These are phyloP conservation scores for Chiloscyllium punctatum DNA, from an alignment of 2,797 vertebrate genomes.

Conservation along the genomic window DNA sequence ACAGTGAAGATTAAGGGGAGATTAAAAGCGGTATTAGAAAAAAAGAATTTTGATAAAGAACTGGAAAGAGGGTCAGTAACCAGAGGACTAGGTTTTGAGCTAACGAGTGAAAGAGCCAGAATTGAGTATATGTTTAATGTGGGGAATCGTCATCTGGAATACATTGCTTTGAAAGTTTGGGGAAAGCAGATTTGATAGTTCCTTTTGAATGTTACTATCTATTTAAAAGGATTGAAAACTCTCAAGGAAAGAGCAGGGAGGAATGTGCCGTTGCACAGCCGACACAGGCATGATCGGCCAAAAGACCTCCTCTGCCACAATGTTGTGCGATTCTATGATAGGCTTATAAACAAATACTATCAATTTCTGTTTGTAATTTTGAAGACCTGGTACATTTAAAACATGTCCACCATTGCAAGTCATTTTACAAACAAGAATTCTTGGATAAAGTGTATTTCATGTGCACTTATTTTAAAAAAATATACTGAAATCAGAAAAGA, in stretches of 20 bases:
- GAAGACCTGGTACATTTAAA: neutral
- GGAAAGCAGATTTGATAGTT: neutral
- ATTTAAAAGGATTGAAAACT: neutral
- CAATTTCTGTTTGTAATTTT: neutral
- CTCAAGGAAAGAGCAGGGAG: neutral
- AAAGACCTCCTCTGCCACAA: neutral
- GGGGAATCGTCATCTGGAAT: neutral
- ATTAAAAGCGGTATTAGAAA: neutral
- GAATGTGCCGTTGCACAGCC: neutral
- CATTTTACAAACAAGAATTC: neutral
- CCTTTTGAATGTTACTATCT: neutral
- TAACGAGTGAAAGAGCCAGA: neutral
- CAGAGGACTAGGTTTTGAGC: neutral
- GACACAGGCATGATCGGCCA: neutral
- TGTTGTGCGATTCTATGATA: neutral
- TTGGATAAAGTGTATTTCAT: neutral
- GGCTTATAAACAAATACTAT: neutral
- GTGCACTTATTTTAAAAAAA: neutral
- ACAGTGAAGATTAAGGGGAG: neutral
- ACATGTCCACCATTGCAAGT: neutral
- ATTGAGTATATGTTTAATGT: too few species aligned
- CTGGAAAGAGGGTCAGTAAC: neutral
- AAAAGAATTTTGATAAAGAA: neutral
- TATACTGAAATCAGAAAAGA: neutral
- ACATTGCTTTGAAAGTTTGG: neutral